These are phyloP conservation scores for Iselma pallidipennis DNA, from an alignment of 2,888 invertebrate genomes.

Conservation along the genomic window DNA sequence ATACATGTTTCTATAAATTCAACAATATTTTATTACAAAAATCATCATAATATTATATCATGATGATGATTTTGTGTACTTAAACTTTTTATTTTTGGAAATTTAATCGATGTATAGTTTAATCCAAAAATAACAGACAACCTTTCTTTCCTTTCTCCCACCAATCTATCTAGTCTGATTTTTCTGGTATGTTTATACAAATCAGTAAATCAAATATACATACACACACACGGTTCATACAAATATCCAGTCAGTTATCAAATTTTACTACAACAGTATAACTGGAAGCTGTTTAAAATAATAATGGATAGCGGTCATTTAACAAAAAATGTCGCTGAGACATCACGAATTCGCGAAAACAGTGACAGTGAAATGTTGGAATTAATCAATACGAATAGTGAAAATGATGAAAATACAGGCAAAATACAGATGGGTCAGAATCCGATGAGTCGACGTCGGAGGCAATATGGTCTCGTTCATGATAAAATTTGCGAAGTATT, in stretches of 20 bases:
- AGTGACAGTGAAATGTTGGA: constrained; percentile 35
- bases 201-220: constrained; percentile 17
- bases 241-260: not conserved
- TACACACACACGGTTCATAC: constrained; percentile 5
- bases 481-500: constrained; percentile 36
- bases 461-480: constrained; percentile 37
- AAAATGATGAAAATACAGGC: constrained; percentile 15
- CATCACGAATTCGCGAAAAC: constrained; percentile 17
- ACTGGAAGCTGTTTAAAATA: too few relatives aligned
- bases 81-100: not conserved
- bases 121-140: not conserved
- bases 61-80: too few relatives aligned
- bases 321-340: constrained; percentile 4
- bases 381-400: constrained; percentile 26
- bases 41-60: too few relatives aligned
- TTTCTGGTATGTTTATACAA: constrained; percentile 22
- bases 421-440: constrained; percentile 1
- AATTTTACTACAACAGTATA: too few relatives aligned
- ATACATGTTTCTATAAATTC: too few relatives aligned
- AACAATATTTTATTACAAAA: too few relatives aligned
- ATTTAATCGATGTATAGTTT: not conserved
- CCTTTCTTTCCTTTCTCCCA: not conserved
- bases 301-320: not conserved
- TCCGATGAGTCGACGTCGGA: constrained; percentile 29
- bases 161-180: constrained; percentile 4